phyloP scores from a whole-genome alignment of 2,888 invertebrate genomes.

The Apomyelois bistriatella region DNA sequence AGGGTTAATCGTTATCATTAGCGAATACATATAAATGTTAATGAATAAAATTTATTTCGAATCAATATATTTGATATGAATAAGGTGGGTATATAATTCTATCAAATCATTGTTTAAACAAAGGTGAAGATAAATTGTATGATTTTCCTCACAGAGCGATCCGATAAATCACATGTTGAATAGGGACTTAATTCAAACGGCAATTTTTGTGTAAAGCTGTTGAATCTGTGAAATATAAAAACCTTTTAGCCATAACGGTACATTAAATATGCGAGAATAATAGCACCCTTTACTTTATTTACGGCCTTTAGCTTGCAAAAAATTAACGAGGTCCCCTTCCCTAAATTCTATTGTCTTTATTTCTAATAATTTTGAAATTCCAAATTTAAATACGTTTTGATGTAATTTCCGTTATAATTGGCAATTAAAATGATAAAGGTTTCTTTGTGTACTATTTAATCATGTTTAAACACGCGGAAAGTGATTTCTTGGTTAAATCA shows the following conservation, averaged over 20 bases:
- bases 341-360: slow-evolving; percentile 59
- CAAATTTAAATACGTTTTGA: slow-evolving; percentile 1
- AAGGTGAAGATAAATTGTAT: background rate
- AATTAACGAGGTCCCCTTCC: slow-evolving; percentile 64
- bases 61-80: background rate
- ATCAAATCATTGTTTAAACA: background rate
- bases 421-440: background rate
- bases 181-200: slow-evolving; percentile 58
- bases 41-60: too few relatives aligned
- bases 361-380: slow-evolving; percentile 42
- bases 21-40: too few relatives aligned
- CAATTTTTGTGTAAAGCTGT: slow-evolving; percentile 68
- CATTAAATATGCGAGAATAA: slow-evolving; percentile 77
- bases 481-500: too few relatives aligned
- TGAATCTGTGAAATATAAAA: slow-evolving; percentile 64
- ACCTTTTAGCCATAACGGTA: slow-evolving; percentile 73
- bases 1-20: too few relatives aligned
- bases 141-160: slow-evolving; percentile 20
- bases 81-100: background rate
- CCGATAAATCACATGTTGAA: slow-evolving; percentile 58
- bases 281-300: slow-evolving; percentile 77
- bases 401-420: background rate
- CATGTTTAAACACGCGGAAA: too few relatives aligned
- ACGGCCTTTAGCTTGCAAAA: slow-evolving; percentile 61
- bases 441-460: background rate